Conservation (phyloP, 2,113 vertebrate species). For the Todiramphus chloris region DNA sequence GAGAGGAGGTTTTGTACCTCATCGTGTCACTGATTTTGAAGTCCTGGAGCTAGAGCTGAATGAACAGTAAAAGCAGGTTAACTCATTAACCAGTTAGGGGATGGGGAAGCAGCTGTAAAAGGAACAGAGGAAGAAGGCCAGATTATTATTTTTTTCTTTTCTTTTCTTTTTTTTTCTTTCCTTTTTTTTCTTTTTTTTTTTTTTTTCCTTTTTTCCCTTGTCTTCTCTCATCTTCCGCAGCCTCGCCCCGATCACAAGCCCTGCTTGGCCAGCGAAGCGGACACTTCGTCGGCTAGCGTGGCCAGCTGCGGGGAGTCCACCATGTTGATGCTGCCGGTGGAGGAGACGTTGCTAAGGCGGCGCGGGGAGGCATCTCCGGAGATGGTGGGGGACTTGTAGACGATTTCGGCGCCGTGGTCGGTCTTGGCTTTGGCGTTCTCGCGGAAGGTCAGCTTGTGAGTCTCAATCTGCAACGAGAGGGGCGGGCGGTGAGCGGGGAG, state of each 20-base stretch:
- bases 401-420: constrained; percentile 96
- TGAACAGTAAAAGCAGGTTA: constrained; percentile 72
- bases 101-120: constrained; percentile 77
- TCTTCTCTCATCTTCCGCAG: constrained; percentile 42
- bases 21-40: constrained; percentile 70
- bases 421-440: constrained; percentile 97
- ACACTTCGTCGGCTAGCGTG: constrained; percentile 96
- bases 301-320: constrained; percentile 94
- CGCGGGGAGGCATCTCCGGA: constrained; percentile 90
- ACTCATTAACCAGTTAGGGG: constrained; percentile 48
- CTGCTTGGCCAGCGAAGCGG: constrained; percentile 96
- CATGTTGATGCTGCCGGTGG: constrained; percentile 96
- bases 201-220: background rate
- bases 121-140: constrained; percentile 78
- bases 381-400: constrained; percentile 84
- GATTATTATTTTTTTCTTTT: constrained; percentile 67
- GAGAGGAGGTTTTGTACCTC: constrained; percentile 69
- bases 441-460: constrained; percentile 95
- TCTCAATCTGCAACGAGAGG: constrained; percentile 83
- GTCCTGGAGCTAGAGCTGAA: constrained; percentile 73
- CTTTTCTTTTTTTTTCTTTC: constrained; percentile 32
- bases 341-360: constrained; percentile 96
- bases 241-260: constrained; percentile 88
- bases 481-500: background rate
- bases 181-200: constrained; percentile 11